Evolutionary conservation across 1,140 invertebrate species (phyloP).

Genomic region (Polypedilum vanderplanki): DNA sequence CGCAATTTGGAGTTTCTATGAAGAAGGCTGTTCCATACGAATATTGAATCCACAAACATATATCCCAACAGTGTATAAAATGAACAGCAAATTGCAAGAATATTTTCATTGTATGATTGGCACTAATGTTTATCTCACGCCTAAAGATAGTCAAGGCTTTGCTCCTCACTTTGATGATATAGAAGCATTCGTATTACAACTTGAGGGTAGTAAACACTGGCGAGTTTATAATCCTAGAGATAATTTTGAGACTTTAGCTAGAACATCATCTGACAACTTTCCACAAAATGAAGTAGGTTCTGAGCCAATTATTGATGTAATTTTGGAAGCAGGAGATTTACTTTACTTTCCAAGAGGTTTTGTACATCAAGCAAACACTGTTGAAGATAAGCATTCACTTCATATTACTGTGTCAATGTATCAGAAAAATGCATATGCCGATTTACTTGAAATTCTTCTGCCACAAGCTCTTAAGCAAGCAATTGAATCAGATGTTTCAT

Average conservation of each 20-base stretch:
- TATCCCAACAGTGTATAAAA: constrained; percentile 52
- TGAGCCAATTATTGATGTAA: constrained; percentile 72
- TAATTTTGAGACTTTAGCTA: constrained; percentile 59
- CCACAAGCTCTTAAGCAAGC: constrained; percentile 68
- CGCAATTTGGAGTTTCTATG: constrained; percentile 85
- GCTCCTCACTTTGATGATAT: constrained; percentile 98
- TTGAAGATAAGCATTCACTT: constrained; percentile 71
- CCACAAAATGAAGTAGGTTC: constrained; percentile 62
- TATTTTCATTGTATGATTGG: constrained; percentile 90
- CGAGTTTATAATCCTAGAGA: constrained; percentile 71
- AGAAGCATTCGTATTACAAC: constrained; percentile 93
- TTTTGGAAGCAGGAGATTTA: constrained; percentile 79
- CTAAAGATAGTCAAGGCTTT: constrained; percentile 91
- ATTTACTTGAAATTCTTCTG: constrained; percentile 77
- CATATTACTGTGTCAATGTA: constrained; percentile 90
- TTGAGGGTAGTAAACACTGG: constrained; percentile 95
- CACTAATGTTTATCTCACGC: constrained; percentile 93
- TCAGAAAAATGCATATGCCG: constrained; percentile 83
- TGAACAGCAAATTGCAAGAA: constrained; percentile 81
- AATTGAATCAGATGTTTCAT: constrained; percentile 59
- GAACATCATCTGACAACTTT: constrained; percentile 79
- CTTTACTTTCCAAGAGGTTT: constrained; percentile 88
- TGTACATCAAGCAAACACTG: constrained; percentile 83
- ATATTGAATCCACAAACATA: constrained; percentile 93
- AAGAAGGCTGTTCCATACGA: constrained; percentile 83